A percentile compares a stretch with the other conserved stretches of the same genome.
Conservation (phyloP, 2,797 vertebrate genomes). For the Leptodactylus fallax region DNA sequence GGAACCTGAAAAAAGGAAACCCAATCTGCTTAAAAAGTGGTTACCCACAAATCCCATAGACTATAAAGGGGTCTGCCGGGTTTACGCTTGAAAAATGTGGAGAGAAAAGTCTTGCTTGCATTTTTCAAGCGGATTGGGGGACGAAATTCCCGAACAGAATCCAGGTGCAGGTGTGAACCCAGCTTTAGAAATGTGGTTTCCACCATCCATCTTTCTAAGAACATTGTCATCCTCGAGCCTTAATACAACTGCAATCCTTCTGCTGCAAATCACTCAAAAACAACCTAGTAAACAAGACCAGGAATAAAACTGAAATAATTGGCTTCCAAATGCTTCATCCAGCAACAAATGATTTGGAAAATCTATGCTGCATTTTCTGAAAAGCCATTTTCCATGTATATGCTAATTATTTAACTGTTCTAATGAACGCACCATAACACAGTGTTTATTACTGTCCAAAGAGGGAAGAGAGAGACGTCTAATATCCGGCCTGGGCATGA, state of each 20-base stretch:
- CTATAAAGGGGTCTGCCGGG: too few relatives aligned
- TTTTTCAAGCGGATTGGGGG: too few relatives aligned
- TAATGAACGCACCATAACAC: slow-evolving; percentile 20
- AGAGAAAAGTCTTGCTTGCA: too few relatives aligned
- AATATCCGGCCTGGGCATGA: not conserved
- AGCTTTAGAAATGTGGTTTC: not conserved
- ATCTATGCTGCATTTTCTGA: slow-evolving; percentile 39
- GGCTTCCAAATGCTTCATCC: slow-evolving; percentile 48
- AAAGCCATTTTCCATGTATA: slow-evolving; percentile 43
- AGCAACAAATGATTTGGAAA: slow-evolving; percentile 61
- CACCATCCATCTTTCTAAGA: too few relatives aligned
- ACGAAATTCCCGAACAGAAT: too few relatives aligned
- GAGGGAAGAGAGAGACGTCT: not conserved
- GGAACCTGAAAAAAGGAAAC: too few relatives aligned
- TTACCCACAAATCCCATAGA: too few relatives aligned
- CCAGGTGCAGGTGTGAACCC: too few relatives aligned
- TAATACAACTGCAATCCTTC: not conserved
- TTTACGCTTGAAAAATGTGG: too few relatives aligned
- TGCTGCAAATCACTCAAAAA: slow-evolving; percentile 21
- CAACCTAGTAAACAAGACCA: not conserved
- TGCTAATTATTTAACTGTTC: slow-evolving; percentile 44
- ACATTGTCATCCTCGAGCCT: not conserved
- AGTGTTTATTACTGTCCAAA: slow-evolving; percentile 28
- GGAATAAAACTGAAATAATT: slow-evolving; percentile 32
- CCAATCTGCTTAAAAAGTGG: too few relatives aligned